phyloP scores from a whole-genome alignment of 2,113 vertebrate species.

The Sinocyclocheilus rhinocerous region DNA sequence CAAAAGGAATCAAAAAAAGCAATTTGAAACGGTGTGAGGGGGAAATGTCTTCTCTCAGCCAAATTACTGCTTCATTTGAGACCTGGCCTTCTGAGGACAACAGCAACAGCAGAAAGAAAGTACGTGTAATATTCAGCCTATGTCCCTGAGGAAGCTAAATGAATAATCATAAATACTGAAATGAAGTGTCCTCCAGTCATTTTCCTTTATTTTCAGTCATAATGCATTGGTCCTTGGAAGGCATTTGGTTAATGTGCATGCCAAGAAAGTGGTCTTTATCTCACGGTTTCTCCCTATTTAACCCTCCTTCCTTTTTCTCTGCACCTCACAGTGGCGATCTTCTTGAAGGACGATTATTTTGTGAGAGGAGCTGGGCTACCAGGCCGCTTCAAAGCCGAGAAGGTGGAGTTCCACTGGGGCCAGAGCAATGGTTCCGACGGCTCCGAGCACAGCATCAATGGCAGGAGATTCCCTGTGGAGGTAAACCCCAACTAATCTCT shows the following conservation, averaged over 20 bases:
- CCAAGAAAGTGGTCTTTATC: conserved; percentile 7
- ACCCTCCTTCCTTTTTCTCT: conserved; percentile 39
- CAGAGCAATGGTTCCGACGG: conserved; percentile 91
- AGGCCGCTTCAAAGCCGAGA: conserved; percentile 93
- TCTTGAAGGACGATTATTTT: conserved; percentile 95
- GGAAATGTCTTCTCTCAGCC: conserved; percentile 48
- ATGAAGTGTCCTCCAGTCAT: conserved; percentile 44
- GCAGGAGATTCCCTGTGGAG: conserved; percentile 91
- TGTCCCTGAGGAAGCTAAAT: conserved; percentile 50
- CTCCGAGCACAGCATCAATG: conserved; percentile 93
- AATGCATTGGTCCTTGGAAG: neutral
- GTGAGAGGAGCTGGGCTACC: conserved; percentile 90
- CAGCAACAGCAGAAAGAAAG: conserved; percentile 34
- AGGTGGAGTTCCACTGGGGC: conserved; percentile 98
- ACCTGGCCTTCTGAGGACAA: conserved; percentile 47
- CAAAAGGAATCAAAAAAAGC: conserved; percentile 59
- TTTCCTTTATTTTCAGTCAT: conserved; percentile 19
- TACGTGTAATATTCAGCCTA: conserved; percentile 50
- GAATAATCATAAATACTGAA: conserved; percentile 36
- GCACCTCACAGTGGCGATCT: conserved; percentile 84
- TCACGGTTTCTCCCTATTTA: conserved; percentile 45
- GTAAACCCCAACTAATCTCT: conserved; percentile 72
- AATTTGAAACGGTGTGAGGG: conserved; percentile 48
- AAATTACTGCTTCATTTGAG: conserved; percentile 65
- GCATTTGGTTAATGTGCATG: neutral